A percentile compares a stretch with the other conserved stretches of the same genome.
These are phyloP conservation scores for Eilema caniola DNA, from an alignment of 2,888 invertebrate species.

Conservation along the genomic window DNA sequence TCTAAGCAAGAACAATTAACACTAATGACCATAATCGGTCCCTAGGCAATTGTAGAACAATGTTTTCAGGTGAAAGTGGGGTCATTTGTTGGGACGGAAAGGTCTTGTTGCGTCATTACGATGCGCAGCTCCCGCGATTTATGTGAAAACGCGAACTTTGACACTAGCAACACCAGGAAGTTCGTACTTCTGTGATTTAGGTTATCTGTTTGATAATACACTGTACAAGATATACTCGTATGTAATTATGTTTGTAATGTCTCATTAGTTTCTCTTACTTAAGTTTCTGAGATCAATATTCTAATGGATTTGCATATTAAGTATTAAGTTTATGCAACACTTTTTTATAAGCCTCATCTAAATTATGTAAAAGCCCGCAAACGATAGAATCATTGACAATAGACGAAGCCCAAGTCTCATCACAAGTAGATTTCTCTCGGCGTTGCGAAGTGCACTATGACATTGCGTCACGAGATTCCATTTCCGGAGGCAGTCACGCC, in stretches of 20 bases:
- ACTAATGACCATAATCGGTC: not conserved
- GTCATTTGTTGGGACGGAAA: slow-evolving; percentile 46
- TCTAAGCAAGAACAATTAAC: not conserved
- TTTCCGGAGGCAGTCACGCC: slow-evolving; percentile 63
- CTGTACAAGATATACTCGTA: too few relatives aligned
- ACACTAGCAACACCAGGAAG: slow-evolving; percentile 49
- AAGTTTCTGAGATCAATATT: not conserved
- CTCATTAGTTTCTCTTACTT: not conserved
- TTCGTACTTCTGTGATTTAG: slow-evolving; percentile 15
- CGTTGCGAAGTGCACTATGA: slow-evolving; percentile 40
- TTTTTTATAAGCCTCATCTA: not conserved
- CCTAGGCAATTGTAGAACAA: slow-evolving; percentile 34
- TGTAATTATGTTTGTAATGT: not conserved
- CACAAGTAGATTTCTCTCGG: slow-evolving; percentile 29
- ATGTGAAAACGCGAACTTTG: slow-evolving; percentile 51
- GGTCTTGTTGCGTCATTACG: slow-evolving; percentile 57
- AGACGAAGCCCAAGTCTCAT: slow-evolving; percentile 10
- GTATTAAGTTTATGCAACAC: not conserved
- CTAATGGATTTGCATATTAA: not conserved
- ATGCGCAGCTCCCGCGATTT: slow-evolving; percentile 34
- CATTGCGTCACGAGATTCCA: slow-evolving; percentile 55
- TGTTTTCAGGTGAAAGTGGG: slow-evolving; percentile 47
- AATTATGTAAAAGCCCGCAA: not conserved
- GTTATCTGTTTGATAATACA: not conserved
- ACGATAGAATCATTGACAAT: not conserved